These are phyloP conservation scores for Nemoura dubitans DNA, from an alignment of 2,888 invertebrate species.

Conservation along the genomic window DNA sequence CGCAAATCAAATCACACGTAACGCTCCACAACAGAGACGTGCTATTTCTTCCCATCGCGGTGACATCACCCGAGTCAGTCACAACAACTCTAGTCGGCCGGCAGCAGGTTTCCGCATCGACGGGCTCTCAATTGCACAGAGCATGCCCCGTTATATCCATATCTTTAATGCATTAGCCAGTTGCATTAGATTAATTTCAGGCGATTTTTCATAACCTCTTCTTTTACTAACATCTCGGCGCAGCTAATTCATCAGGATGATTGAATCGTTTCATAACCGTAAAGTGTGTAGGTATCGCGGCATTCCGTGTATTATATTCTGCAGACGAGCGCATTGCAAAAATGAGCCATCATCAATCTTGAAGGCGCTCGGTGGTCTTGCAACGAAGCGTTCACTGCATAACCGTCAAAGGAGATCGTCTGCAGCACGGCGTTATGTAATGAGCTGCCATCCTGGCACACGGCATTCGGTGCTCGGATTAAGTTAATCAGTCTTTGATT, in stretches of 20 bases:
- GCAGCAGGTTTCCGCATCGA: background rate
- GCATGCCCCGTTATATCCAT: background rate
- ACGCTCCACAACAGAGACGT: background rate
- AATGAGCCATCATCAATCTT: constrained; percentile 3
- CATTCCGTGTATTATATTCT: background rate
- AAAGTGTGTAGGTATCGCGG: background rate
- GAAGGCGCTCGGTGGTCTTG: background rate
- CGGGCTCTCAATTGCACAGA: background rate
- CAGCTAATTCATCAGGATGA: background rate
- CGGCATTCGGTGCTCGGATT: background rate
- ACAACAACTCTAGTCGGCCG: background rate
- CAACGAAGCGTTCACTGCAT: background rate
- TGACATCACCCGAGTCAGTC: background rate
- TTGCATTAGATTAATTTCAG: background rate
- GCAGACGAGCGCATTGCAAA: background rate
- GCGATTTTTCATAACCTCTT: background rate
- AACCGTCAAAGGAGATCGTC: background rate
- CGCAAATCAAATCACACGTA: background rate
- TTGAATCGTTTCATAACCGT: background rate
- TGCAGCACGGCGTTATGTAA: background rate
- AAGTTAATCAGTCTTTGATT: background rate
- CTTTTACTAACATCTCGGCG: background rate
- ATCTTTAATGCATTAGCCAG: background rate
- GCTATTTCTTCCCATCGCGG: background rate
- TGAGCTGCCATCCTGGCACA: background rate